Evolutionary conservation across 2,113 vertebrate genomes (phyloP).

Genomic region (Grus americana): DNA sequence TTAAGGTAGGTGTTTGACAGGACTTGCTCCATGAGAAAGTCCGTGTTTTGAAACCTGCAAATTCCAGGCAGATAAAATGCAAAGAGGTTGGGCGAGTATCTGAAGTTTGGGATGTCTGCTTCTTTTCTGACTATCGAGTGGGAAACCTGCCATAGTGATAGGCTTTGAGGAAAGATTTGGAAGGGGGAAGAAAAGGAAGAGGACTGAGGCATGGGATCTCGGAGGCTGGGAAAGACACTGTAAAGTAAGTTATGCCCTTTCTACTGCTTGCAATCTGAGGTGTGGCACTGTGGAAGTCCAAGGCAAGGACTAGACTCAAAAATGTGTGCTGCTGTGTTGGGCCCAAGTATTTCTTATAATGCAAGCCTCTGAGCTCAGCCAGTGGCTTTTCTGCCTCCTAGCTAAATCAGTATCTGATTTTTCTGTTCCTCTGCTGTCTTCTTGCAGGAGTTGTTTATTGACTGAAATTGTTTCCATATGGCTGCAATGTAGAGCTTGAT

Average conservation of each 20-base stretch:
- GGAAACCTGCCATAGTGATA: background rate
- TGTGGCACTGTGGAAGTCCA: background rate
- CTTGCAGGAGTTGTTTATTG: constrained; percentile 64
- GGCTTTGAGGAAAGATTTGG: background rate
- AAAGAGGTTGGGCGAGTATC: fast-evolving
- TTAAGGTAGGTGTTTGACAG: background rate
- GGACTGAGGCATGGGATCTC: background rate
- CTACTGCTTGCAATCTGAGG: background rate
- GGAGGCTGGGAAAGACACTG: background rate
- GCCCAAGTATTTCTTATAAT: background rate
- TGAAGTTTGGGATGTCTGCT: background rate
- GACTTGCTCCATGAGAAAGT: background rate
- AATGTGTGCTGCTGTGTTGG: background rate
- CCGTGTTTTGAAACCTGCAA: background rate
- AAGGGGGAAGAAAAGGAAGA: background rate
- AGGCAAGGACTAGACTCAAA: background rate
- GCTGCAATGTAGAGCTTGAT: constrained; percentile 64
- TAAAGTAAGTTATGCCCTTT: background rate
- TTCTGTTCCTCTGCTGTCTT: constrained; percentile 28
- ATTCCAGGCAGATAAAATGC: background rate
- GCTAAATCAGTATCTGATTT: constrained; percentile 28
- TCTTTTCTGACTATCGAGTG: background rate
- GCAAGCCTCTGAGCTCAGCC: background rate
- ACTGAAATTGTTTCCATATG: constrained; percentile 71
- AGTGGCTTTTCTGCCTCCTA: background rate